These are phyloP conservation scores for Acanthornis magna DNA, from an alignment of 2,797 vertebrate species.

Conservation along the genomic window DNA sequence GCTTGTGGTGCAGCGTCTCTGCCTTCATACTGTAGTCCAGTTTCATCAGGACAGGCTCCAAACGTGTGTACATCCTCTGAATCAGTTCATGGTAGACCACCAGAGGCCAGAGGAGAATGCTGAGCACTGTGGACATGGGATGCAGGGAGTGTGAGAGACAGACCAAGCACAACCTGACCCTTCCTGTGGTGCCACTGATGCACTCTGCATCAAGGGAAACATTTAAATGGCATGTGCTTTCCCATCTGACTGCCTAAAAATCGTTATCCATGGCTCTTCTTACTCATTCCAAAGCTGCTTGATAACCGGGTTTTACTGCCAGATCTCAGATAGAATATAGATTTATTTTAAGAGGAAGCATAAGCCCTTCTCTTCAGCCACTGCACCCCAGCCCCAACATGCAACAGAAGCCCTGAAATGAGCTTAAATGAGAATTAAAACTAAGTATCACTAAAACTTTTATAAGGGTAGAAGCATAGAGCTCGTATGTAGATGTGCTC, in stretches of 20 bases:
- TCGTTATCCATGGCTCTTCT: not conserved
- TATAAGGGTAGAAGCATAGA: not conserved
- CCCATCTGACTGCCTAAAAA: not conserved
- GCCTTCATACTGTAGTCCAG: conserved; percentile 99
- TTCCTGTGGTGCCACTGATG: not conserved
- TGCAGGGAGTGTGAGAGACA: not conserved
- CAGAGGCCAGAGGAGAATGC: conserved; percentile 94
- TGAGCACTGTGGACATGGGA: conserved; percentile 81
- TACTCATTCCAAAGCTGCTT: not conserved
- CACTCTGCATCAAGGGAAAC: not conserved
- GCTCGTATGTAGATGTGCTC: not conserved
- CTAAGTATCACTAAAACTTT: not conserved
- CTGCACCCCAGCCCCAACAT: not conserved
- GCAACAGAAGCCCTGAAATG: not conserved
- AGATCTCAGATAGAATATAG: not conserved
- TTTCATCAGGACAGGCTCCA: conserved; percentile 98
- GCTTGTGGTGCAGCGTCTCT: conserved; percentile 84
- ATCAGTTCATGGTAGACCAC: conserved; percentile 98
- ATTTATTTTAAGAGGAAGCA: not conserved
- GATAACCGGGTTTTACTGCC: not conserved
- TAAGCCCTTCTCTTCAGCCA: not conserved
- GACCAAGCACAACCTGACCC: not conserved
- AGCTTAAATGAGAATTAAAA: not conserved
- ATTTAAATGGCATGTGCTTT: not conserved
- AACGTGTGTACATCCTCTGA: conserved; percentile 96